These are phyloP conservation scores for Corythucha ciliata DNA, from an alignment of 2,888 invertebrate genomes.

Conservation along the genomic window DNA sequence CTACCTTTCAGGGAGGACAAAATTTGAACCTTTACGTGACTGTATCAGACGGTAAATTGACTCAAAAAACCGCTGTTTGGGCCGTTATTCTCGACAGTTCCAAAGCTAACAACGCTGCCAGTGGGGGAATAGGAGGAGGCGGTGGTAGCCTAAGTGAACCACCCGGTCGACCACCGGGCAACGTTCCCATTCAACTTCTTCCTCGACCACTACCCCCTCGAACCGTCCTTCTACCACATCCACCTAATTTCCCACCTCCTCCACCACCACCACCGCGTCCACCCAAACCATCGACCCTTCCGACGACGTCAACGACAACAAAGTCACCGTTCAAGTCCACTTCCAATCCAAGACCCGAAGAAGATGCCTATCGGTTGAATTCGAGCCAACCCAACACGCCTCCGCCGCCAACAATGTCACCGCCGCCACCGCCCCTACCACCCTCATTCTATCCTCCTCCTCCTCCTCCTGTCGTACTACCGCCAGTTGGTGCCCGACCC, in stretches of 20 bases:
- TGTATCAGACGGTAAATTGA: slow-evolving; percentile 54
- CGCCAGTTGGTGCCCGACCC: slow-evolving; percentile 26
- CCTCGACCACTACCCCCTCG: slow-evolving; percentile 37
- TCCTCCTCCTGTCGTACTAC: slow-evolving; percentile 21
- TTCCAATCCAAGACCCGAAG: background rate
- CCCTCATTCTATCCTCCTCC: slow-evolving; percentile 8
- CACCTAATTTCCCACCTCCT: slow-evolving; percentile 32
- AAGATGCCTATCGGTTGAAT: background rate
- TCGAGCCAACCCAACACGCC: background rate
- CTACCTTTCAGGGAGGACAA: slow-evolving; percentile 52
- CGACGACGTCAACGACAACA: slow-evolving; percentile 31
- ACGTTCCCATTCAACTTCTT: slow-evolving; percentile 39
- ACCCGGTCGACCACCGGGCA: slow-evolving; percentile 38
- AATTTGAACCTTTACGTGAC: slow-evolving; percentile 59
- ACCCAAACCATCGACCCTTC: slow-evolving; percentile 31
- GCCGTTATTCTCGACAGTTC: slow-evolving; percentile 50
- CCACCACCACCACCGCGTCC: slow-evolving; percentile 32
- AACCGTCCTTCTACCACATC: slow-evolving; percentile 31
- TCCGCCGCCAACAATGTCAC: background rate
- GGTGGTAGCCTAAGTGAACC: slow-evolving; percentile 36
- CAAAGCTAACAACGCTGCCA: slow-evolving; percentile 34
- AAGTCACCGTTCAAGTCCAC: background rate
- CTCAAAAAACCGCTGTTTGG: slow-evolving; percentile 58
- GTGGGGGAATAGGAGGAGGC: too few species aligned
- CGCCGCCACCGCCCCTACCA: slow-evolving; percentile 6